These are phyloP conservation scores for Drosophila mimica DNA, from an alignment of 2,888 invertebrate genomes.

Conservation along the genomic window DNA sequence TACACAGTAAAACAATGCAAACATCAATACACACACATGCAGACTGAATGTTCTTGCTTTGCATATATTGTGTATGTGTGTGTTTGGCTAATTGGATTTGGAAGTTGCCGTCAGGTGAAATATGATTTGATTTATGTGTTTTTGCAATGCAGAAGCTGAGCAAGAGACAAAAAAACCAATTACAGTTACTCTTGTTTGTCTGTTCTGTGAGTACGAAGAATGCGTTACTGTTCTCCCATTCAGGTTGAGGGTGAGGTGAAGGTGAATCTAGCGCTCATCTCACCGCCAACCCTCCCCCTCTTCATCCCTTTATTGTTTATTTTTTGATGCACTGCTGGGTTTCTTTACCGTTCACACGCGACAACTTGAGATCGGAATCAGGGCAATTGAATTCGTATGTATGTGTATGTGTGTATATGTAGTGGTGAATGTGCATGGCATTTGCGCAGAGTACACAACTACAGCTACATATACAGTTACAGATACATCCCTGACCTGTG, in stretches of 20 bases:
- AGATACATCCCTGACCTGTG: constrained; percentile 71
- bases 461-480: constrained; percentile 18
- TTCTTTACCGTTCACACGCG: constrained; percentile 22
- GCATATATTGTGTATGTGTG: not conserved
- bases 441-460: constrained; percentile 42
- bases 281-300: not conserved
- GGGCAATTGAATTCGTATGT: constrained; percentile 7
- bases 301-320: constrained; percentile 8
- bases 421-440: constrained; percentile 21
- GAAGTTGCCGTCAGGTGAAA: constrained; percentile 38
- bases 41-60: constrained; percentile 17
- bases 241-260: constrained; percentile 19
- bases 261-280: constrained; percentile 18
- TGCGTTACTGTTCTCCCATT: constrained; percentile 7
- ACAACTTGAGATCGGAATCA: constrained; percentile 24
- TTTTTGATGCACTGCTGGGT: constrained; percentile 8
- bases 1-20: constrained; percentile 17
- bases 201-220: constrained; percentile 13
- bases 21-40: not conserved
- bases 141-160: constrained; percentile 21
- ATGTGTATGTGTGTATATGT: not conserved
- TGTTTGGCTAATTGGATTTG: constrained; percentile 58
- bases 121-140: constrained; percentile 22
- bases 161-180: constrained; percentile 9
- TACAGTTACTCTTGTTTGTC: constrained; percentile 17